Evolutionary conservation across 2,113 vertebrate species (phyloP).

Genomic region (Varanus salvator): DNA sequence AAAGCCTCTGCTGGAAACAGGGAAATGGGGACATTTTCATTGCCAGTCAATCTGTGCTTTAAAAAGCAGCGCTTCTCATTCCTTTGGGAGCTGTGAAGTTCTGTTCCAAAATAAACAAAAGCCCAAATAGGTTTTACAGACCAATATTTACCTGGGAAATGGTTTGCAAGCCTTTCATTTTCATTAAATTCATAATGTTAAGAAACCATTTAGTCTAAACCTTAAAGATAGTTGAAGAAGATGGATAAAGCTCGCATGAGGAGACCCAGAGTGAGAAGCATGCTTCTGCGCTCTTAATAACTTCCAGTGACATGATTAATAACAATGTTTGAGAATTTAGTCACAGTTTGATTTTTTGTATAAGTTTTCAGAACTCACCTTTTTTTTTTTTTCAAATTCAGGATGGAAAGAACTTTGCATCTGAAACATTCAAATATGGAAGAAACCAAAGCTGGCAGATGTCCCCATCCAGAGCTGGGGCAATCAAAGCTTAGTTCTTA

Average conservation of each 20-base stretch:
- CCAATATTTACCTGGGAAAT: slow-evolving; percentile 43
- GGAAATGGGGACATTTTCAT: slow-evolving; percentile 55
- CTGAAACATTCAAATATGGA: no score
- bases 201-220: slow-evolving; percentile 36
- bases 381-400: no score
- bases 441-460: no score
- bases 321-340: no score
- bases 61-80: slow-evolving; percentile 51
- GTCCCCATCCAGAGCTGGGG: no score
- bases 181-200: slow-evolving; percentile 41
- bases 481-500: no score
- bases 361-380: no score
- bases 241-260: slow-evolving; percentile 18
- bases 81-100: slow-evolving; percentile 43
- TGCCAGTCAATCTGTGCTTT: slow-evolving; percentile 48
- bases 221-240: slow-evolving; percentile 3
- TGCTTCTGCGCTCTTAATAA: slow-evolving; percentile 9
- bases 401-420: no score
- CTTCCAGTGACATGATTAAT: background rate
- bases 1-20: slow-evolving; percentile 61
- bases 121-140: slow-evolving; percentile 35
- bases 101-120: slow-evolving; percentile 48
- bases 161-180: slow-evolving; percentile 40
- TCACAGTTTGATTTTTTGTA: no score
- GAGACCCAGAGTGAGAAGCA: slow-evolving; percentile 25